A percentile compares a stretch with the other conserved stretches of the same genome.
Evolutionary conservation across 2,797 vertebrate species (phyloP).

Genomic region (Gobionotothen gibberifrons): DNA sequence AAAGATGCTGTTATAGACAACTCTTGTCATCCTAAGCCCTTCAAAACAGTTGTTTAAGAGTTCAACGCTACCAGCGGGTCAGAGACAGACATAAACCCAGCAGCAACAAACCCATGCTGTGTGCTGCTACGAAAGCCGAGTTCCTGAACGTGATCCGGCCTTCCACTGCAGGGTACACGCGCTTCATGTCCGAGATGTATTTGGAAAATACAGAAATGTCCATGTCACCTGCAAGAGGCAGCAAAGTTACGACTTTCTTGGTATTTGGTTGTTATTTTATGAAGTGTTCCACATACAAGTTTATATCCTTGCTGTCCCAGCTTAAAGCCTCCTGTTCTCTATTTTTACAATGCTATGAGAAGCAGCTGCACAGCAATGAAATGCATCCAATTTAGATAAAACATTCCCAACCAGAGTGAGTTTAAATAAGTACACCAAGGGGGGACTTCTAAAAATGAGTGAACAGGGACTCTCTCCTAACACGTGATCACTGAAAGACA

Average conservation of each 20-base stretch:
- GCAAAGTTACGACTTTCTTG: neutral
- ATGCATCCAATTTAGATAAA: slow-evolving; percentile 1
- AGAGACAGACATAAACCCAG: slow-evolving; percentile 50
- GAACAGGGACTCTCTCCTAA: neutral
- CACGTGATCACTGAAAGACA: neutral
- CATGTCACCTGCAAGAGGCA: slow-evolving; percentile 82
- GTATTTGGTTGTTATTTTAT: neutral
- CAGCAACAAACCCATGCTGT: slow-evolving; percentile 51
- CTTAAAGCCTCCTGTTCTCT: neutral
- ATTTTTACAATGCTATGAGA: neutral
- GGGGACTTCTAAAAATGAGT: neutral
- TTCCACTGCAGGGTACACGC: slow-evolving; percentile 88
- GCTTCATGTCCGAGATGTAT: slow-evolving; percentile 87
- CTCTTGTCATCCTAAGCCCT: too few relatives aligned
- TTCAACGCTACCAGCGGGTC: slow-evolving; percentile 37
- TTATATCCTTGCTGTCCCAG: neutral
- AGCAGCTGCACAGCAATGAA: neutral
- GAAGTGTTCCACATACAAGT: neutral
- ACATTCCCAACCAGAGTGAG: neutral
- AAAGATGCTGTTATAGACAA: neutral
- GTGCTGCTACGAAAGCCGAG: slow-evolving; percentile 30
- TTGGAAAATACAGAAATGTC: slow-evolving; percentile 85
- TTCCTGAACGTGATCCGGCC: slow-evolving; percentile 88
- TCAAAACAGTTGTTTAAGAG: neutral
- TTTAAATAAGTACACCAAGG: neutral